Percentiles rank a stretch among this genome's conserved stretches.
Conservation (phyloP, 2,113 vertebrate genomes). For the Rhinogobius similis region DNA sequence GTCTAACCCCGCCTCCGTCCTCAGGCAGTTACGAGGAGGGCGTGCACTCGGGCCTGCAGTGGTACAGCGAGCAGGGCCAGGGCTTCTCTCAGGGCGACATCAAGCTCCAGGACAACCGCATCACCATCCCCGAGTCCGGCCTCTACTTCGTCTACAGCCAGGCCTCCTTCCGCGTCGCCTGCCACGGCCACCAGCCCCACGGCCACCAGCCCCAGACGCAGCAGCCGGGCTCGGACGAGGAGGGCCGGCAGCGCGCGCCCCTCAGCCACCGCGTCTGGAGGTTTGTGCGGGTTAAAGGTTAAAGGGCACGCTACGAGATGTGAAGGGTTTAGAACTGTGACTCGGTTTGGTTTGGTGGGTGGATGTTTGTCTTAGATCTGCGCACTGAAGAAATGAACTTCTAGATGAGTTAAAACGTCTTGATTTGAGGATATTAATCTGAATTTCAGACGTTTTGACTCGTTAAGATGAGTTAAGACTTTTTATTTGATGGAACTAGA, state of each 20-base stretch:
- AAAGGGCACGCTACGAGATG: too few relatives aligned
- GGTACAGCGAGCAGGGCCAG: constrained; percentile 62
- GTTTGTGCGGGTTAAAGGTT: background rate
- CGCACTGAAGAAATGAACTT: too few relatives aligned
- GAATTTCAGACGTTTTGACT: too few relatives aligned
- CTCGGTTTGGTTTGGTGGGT: too few relatives aligned
- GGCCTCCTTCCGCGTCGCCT: constrained; percentile 70
- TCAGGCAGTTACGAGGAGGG: constrained; percentile 52
- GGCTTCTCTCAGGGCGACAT: constrained; percentile 69
- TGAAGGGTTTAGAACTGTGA: too few relatives aligned
- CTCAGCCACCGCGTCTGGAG: constrained; percentile 70
- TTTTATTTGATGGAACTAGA: too few relatives aligned
- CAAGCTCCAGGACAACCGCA: constrained; percentile 51
- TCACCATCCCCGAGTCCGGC: constrained; percentile 62
- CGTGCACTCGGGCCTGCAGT: constrained; percentile 12
- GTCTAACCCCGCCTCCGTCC: too few relatives aligned
- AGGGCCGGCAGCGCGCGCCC: background rate
- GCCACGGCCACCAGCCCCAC: constrained; percentile 7
- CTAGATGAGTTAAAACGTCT: too few relatives aligned
- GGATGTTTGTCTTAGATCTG: too few relatives aligned
- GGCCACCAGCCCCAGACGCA: background rate
- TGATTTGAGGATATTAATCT: too few relatives aligned
- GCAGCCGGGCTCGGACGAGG: background rate
- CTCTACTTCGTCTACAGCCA: constrained; percentile 82
- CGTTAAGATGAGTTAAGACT: too few relatives aligned